Evolutionary conservation across 2,113 vertebrate species (phyloP).

Genomic region (Phaethornis superciliosus): DNA sequence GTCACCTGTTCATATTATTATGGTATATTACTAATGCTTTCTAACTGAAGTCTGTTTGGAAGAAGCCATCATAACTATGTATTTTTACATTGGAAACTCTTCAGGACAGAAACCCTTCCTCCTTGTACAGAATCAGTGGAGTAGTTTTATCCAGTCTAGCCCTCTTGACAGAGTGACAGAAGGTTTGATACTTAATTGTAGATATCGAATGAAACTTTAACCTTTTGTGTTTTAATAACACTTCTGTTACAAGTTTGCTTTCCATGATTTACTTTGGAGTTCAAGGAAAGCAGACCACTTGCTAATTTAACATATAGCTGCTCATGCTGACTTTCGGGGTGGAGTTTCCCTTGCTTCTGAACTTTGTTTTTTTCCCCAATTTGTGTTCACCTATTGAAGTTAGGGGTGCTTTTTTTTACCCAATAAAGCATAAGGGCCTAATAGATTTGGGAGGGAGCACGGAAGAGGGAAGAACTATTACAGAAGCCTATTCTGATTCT

Average conservation of each 20-base stretch:
- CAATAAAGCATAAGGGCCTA: not conserved
- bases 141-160: not conserved
- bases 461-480: not conserved
- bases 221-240: not conserved
- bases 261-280: not conserved
- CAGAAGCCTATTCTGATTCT: not conserved
- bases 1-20: not conserved
- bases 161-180: not conserved
- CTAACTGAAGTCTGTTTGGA: not conserved
- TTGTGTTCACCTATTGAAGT: not conserved
- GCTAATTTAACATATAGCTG: not conserved
- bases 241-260: not conserved
- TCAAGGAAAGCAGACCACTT: not conserved
- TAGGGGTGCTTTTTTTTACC: not conserved
- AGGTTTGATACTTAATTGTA: conserved; percentile 5
- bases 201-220: not conserved
- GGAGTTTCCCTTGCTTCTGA: not conserved
- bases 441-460: not conserved
- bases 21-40: not conserved
- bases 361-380: not conserved
- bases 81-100: not conserved
- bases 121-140: not conserved
- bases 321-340: not conserved
- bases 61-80: not conserved
- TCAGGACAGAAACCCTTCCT: not conserved